phyloP scores from a whole-genome alignment of 2,797 vertebrate species.

The Sternotherus odoratus region DNA sequence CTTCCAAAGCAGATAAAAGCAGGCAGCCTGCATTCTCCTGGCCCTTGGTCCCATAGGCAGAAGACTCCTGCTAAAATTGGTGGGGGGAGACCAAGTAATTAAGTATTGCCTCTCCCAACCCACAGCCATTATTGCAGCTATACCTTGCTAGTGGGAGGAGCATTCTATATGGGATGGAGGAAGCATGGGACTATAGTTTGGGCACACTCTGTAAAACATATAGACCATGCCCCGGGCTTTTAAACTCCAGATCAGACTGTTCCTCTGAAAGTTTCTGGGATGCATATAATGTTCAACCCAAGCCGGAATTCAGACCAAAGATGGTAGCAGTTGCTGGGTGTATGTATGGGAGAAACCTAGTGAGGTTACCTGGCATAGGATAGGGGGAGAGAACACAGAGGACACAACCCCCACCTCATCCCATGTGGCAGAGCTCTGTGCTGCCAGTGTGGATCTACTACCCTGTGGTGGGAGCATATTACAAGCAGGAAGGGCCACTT shows the following conservation, averaged over 20 bases:
- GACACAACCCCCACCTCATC: neutral
- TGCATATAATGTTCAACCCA: neutral
- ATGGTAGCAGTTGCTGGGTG: neutral
- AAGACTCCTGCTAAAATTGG: neutral
- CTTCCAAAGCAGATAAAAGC: neutral
- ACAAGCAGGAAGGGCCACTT: fast-evolving
- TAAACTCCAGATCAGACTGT: fast-evolving
- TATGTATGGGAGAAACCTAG: neutral
- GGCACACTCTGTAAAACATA: neutral
- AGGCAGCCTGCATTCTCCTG: fast-evolving
- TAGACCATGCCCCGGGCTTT: neutral
- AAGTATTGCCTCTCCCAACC: neutral
- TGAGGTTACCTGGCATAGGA: neutral
- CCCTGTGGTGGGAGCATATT: fast-evolving
- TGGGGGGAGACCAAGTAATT: neutral
- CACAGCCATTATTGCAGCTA: fast-evolving
- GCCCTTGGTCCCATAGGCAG: fast-evolving
- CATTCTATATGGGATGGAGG: fast-evolving
- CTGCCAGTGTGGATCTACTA: neutral
- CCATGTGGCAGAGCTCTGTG: neutral
- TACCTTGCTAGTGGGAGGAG: neutral
- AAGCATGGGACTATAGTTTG: neutral
- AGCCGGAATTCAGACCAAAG: neutral
- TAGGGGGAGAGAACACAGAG: neutral
- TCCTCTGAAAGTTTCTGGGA: neutral